Percentiles rank a stretch among this genome's conserved stretches.
Conservation (phyloP, 92 coral and sea anemone genomes). For the Anthopleura xanthogrammica region DNA sequence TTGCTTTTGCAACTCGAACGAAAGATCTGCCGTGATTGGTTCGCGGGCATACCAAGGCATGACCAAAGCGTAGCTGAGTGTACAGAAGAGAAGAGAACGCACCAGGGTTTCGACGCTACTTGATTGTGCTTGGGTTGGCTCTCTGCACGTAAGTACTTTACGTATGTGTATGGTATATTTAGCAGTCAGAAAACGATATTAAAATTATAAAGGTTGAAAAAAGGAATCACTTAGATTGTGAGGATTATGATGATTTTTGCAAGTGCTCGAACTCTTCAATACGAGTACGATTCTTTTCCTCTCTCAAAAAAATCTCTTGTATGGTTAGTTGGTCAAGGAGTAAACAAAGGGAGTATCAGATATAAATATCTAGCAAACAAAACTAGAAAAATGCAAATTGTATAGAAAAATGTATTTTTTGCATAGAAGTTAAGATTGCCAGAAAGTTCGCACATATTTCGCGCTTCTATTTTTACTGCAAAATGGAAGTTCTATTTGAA, state of each 20-base stretch:
- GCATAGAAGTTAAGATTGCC: too few relatives aligned
- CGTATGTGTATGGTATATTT: too few relatives aligned
- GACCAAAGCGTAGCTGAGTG: not conserved
- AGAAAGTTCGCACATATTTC: too few relatives aligned
- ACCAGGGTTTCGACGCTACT: not conserved
- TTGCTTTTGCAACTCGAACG: not conserved
- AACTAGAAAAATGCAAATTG: too few relatives aligned
- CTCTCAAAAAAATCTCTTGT: too few relatives aligned
- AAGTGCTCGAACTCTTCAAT: not conserved
- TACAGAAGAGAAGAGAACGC: not conserved
- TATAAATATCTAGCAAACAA: too few relatives aligned
- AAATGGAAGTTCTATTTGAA: too few relatives aligned
- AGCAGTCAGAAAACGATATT: not conserved
- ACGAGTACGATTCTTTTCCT: not conserved
- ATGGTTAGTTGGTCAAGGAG: too few relatives aligned
- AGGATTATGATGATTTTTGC: slow-evolving; percentile 1
- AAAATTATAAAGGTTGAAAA: not conserved
- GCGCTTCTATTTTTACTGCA: too few relatives aligned
- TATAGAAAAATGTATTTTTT: too few relatives aligned
- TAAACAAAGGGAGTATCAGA: too few relatives aligned
- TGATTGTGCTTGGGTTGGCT: not conserved
- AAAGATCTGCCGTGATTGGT: not conserved
- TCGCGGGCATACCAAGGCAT: not conserved
- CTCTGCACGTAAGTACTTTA: not conserved
- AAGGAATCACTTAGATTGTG: not conserved